Conservation (phyloP, 1,140 invertebrate species). For the Orius insidiosus region DNA sequence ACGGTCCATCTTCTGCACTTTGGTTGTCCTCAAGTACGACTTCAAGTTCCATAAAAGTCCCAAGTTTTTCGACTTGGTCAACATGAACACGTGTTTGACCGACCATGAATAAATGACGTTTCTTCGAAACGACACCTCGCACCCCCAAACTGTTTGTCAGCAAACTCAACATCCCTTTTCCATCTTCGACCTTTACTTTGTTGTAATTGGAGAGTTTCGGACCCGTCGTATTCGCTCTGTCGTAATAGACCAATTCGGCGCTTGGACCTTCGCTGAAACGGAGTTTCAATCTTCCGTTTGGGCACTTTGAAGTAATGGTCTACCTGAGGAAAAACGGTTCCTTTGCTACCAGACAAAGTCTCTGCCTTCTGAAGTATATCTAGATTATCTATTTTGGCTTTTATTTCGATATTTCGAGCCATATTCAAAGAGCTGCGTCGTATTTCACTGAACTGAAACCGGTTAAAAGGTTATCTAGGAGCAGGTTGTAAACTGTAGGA, state of each 20-base stretch:
- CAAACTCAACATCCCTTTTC: slow-evolving; percentile 28
- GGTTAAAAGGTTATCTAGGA: too few species aligned
- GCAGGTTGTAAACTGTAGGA: too few species aligned
- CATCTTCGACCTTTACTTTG: slow-evolving; percentile 23
- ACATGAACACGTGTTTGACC: slow-evolving; percentile 77
- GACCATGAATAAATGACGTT: slow-evolving; percentile 52
- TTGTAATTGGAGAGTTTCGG: slow-evolving; percentile 42
- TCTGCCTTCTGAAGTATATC: slow-evolving; percentile 32
- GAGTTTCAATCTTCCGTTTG: slow-evolving; percentile 61
- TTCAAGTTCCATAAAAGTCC: slow-evolving; percentile 80
- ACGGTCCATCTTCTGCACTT: too few species aligned
- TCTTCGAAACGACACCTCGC: slow-evolving; percentile 50
- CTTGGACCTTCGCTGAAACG: slow-evolving; percentile 37
- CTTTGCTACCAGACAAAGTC: slow-evolving; percentile 32
- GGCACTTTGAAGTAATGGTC: slow-evolving; percentile 61
- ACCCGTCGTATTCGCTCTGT: slow-evolving; percentile 45
- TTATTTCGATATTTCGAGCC: slow-evolving; percentile 38
- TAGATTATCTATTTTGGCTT: slow-evolving; percentile 39
- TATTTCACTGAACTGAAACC: too few species aligned
- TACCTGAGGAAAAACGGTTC: slow-evolving; percentile 45
- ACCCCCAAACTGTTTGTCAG: slow-evolving; percentile 39
- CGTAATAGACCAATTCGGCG: slow-evolving; percentile 59
- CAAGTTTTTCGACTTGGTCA: slow-evolving; percentile 63
- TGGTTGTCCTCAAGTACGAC: slow-evolving; percentile 27
- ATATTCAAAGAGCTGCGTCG: too few species aligned